phyloP scores from a whole-genome alignment of 2,888 invertebrate species.

The Pteria penguin region DNA sequence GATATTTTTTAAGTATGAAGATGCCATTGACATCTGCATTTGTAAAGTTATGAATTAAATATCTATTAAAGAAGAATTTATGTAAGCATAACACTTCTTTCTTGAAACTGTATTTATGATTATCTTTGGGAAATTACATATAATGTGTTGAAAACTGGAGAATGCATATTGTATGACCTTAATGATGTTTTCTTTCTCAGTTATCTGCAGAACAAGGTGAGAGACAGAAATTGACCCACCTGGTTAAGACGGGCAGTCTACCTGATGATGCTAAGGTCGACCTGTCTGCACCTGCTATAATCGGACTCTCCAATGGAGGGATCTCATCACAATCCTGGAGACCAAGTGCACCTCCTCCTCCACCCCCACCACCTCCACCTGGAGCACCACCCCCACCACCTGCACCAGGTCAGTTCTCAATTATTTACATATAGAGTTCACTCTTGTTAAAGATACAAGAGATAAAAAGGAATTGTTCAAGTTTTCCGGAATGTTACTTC shows the following conservation, averaged over 20 bases:
- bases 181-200: constrained; percentile 53
- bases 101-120: no score
- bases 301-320: constrained; percentile 19
- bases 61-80: no score
- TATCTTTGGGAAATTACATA: no score
- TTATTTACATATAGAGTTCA: neutral
- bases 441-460: no score
- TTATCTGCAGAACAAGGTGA: constrained; percentile 82
- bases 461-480: no score
- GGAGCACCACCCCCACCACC: constrained; percentile 72
- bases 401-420: constrained; percentile 47
- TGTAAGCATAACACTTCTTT: no score
- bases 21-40: neutral
- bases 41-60: no score
- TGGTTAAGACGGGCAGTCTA: constrained; percentile 93
- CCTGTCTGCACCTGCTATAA: constrained; percentile 60
- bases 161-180: no score
- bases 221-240: constrained; percentile 89
- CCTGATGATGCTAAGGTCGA: constrained; percentile 94
- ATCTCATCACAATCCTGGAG: constrained; percentile 53
- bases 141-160: no score
- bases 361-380: constrained; percentile 67
- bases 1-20: no score
- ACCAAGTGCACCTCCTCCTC: constrained; percentile 59
- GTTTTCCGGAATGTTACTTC: no score